Conservation (phyloP, 2,113 vertebrate species). For the Illadopsis cleaveri region DNA sequence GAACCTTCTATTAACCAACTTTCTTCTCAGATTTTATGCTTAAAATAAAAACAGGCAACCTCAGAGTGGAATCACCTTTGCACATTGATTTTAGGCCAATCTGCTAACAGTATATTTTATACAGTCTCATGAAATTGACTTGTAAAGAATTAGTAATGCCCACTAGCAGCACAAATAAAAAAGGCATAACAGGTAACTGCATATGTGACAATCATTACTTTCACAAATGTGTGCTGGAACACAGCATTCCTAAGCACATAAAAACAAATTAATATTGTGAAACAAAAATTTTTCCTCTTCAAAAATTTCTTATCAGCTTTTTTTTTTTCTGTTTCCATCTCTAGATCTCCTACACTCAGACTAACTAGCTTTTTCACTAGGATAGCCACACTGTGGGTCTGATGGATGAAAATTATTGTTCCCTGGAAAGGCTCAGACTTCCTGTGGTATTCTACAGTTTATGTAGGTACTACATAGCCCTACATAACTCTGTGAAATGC, state of each 20-base stretch:
- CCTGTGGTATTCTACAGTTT: neutral
- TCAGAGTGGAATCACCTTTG: neutral
- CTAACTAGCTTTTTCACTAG: neutral
- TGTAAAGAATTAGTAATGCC: neutral
- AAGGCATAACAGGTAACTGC: neutral
- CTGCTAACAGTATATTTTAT: neutral
- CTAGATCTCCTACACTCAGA: neutral
- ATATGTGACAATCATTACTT: neutral
- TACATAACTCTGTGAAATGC: neutral
- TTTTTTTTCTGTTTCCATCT: neutral
- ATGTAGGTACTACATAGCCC: neutral
- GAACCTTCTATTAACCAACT: neutral
- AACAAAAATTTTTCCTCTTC: neutral
- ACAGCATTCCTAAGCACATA: neutral
- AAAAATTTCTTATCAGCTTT: neutral
- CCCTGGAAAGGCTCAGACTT: neutral
- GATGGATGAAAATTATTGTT: neutral
- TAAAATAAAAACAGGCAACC: neutral
- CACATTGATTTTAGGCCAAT: neutral
- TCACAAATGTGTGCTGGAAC: accelerated
- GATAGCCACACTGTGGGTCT: neutral
- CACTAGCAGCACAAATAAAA: neutral
- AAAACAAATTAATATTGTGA: neutral
- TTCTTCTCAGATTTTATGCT: neutral
- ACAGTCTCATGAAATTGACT: neutral